Evolutionary conservation across 23 tunicate species (phyloP), one percentile per base, ranked within the genome.

Genomic region (Clavelina lepadiformis): DNA sequence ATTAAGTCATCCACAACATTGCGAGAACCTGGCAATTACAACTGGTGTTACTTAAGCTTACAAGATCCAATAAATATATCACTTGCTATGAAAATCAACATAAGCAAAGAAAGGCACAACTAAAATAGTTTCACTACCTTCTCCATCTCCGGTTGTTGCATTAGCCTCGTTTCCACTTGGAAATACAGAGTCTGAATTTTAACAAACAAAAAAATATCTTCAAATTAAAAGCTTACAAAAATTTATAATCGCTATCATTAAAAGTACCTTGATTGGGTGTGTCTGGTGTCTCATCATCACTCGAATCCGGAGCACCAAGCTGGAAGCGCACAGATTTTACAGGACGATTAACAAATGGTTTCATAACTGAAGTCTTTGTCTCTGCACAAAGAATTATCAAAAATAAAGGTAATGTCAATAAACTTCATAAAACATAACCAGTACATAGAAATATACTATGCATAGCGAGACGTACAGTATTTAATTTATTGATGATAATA

Each of bases 261-360:
- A n/a, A n/a, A n/a, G n/a, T n/a, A n/a, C n/a, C n/a, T n/a, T n/a
- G n/a, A n/a, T n/a, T n/a, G n/a, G 80, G 61, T 3, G 70, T 84
- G 34, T 57, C 76, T 33, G 67, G 55, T 11, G 62, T 66, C 32
- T 87, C 96, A 31, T 87, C 96, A 53, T 68, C 77, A 33, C 78
- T 70, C 1, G 79, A 73, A 41, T 87, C 96, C 26, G 96, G 86
- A 61, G 75, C 33, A 15, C 96, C 96, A 8, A 87, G 68, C 63
- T 60, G 67, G 51, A 87, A 87, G 33, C 96, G 86, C 5, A 79
- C 86, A 3, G 86, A 65, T 68, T 87, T 79, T 13, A 24, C 38
- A 21, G 82, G 72, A 0, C 47, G 56, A 8, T 63, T 63, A 54
- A 20, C 20, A 13, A 23, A 23, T 13, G 21, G 60, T 54, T 41